phyloP scores from a whole-genome alignment of 1,140 invertebrate genomes.

The Bicyclus anynana region DNA sequence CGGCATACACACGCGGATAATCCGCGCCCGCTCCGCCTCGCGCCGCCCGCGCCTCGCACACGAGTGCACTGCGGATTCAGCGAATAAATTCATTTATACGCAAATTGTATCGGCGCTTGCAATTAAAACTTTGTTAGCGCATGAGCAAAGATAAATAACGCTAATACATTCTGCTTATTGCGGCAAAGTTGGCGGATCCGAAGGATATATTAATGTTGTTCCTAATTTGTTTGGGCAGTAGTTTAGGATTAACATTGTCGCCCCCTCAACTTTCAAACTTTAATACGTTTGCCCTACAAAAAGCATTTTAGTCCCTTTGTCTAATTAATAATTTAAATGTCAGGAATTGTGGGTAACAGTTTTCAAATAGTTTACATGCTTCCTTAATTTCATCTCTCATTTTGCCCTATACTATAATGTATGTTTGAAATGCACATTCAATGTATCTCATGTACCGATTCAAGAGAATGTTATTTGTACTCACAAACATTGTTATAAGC shows the following conservation, averaged over 20 bases:
- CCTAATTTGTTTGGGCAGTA: conserved; percentile 69
- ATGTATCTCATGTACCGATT: no score
- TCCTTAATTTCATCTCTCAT: neutral
- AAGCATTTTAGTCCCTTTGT: conserved; percentile 11
- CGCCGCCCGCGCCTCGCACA: conserved; percentile 40
- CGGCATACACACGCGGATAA: conserved; percentile 65
- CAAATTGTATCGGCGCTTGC: conserved; percentile 76
- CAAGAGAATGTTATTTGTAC: no score
- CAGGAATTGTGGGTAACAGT: neutral
- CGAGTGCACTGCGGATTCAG: conserved; percentile 70
- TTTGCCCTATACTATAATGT: no score
- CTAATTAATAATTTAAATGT: conserved; percentile 3
- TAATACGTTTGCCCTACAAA: conserved; percentile 46
- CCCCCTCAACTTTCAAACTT: conserved; percentile 48
- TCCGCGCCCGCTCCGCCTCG: conserved; percentile 34
- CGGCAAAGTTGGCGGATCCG: conserved; percentile 66
- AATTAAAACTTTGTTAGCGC: conserved; percentile 76
- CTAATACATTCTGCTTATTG: conserved; percentile 76
- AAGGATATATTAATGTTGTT: conserved; percentile 75
- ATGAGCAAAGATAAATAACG: conserved; percentile 75
- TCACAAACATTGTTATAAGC: no score
- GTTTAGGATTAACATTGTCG: conserved; percentile 54
- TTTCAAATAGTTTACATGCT: neutral
- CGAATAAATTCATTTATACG: conserved; percentile 77
- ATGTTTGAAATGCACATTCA: no score